Evolutionary conservation across 2,888 invertebrate genomes (phyloP), one percentile per base, ranked within the genome.

Genomic region (Xanthia togata): DNA sequence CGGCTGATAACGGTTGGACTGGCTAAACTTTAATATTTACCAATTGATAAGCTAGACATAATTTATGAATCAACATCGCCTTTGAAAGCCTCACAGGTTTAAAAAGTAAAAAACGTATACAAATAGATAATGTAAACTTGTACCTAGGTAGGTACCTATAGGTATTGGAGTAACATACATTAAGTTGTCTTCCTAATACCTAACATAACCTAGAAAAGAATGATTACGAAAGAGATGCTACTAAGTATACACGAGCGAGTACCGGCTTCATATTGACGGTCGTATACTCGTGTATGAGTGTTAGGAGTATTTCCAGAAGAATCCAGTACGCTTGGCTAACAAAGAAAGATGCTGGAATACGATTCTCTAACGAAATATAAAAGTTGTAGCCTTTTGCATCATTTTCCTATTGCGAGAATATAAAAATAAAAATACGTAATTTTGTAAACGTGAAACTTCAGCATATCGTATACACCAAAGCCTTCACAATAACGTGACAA

Each of bases 11-110:
- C 55, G 53, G 71, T 59, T 62, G 26, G 68, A 79, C 60, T 69
- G n/a, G 64, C 57, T 44, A 71, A 74, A 84, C 71, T 83, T 71
- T 64, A 68, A 71, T 79, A 74, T 74, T 68, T 53, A 74, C 62
- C 73, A 26, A 35, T 68, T 47, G 12, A 14, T 72, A 47, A 41
- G 41, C 14, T 38, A 31, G 17, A 47, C 41, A 53, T 76, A 8
- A 44, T 60, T 41, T 17, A 59, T 50, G 6, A 50, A 41, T 31
- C 53, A 26, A 57, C 26, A 35, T 77, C 0, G n/a, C 14, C 20
- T 44, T 44, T 23, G 4, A 44, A 60, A 35, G 38, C 11, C 20
- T 0, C 17, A 47, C 5, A 50, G 17, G 23, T 35, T 44, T 1
- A 64, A 62, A 76, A 50, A 60, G 35, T 41, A 17, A 8, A 11